Evolutionary conservation across 2,888 invertebrate species (phyloP), one percentile per base, ranked within the genome.

Genomic region (Apamea crenata): DNA sequence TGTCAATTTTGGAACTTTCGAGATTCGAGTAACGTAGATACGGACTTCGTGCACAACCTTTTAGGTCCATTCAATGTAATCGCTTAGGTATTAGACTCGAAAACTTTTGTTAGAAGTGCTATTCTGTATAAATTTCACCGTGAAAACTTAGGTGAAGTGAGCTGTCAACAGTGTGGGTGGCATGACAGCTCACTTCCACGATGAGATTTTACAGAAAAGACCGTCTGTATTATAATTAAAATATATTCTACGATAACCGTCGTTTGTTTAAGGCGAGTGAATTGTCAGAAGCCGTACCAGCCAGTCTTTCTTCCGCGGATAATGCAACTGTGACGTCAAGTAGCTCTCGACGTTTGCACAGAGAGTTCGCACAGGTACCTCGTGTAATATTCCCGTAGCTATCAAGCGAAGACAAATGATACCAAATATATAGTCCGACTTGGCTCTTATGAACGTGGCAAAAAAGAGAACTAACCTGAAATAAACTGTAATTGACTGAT

Each of bases 211-310:
- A 36, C 36, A 36, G 36, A 36, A 36, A 6, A 36, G 6, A 36
- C 6, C 36, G 36, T 6, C 40, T 40, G 40, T 40, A 72, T 21
- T 6, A 47, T 72, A n/a, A 50, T 50, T 50, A n/a, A 50, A 53
- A 21, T 25, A 16, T n/a, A 69, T 50, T 29, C 21, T n/a, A 1
- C 29, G 5, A 76, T 25, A 56, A 36, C 21, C 21, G 21, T 56
- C 25, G 21, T 76, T 77, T 56, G 25, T 56, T 56, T 77, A 59
- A 75, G 77, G n/a, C n/a, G 32, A 44, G 1, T 44, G 56, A 44
- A 32, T 44, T 14, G 18, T 14, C 40, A n/a, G 32, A 56, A 56
- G 8, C 25, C 8, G 6, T n/a, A n/a, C n/a, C 18, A 56, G 77
- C 18, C 18, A 6, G 0, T 32, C 8, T 14, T 10, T 8, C 32